Evolutionary conservation across 2,888 invertebrate genomes (phyloP), one percentile per base, ranked within the genome.

Genomic region (Drosophila paranaensis): DNA sequence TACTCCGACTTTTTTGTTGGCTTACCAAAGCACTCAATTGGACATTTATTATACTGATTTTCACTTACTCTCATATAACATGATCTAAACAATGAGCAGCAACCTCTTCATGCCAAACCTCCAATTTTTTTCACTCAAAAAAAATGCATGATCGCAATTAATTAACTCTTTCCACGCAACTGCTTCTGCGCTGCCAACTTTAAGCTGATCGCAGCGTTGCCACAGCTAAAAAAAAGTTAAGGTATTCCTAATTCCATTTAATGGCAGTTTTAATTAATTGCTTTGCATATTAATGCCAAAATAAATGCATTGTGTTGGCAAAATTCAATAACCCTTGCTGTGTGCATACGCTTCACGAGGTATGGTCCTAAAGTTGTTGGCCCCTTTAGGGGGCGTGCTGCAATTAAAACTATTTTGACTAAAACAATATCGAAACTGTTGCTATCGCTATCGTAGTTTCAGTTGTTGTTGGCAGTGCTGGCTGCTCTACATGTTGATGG

Each of bases 361-460:
- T 54, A 60, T 51, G 48, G 25, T 3, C 25, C 33, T 48, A 57
- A 58, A 73, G 53, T 68, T 76, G 63, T 61, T 58, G 9, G 64
- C 60, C 45, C 60, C 65, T 53, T 50, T 60, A 20, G 37, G 66
- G 57, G 66, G 69, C 68, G 56, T 63, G 65, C 71, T 73, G 77
- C 83, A 85, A 82, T 85, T 84, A 88, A 79, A 89, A 86, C 86
- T 84, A 87, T 89, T 89, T 83, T 84, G 82, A 71, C 71, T 75
- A 83, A 87, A 88, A 88, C 83, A 84, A 81, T 88, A 83, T 83
- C 88, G 78, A 71, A 67, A 78, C 81, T 68, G 81, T 77, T 72
- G 72, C 73, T 75, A 63, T 69, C 68, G 60, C 71, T 73, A 65
- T 69, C 56, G 60, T 60, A 65, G 65, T 37, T 57, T 55, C 6